A percentile compares a stretch with the other conserved stretches of the same genome.
phyloP scores from a whole-genome alignment of 2,113 vertebrate genomes.

The Stomatorhinus ivindoensis region DNA sequence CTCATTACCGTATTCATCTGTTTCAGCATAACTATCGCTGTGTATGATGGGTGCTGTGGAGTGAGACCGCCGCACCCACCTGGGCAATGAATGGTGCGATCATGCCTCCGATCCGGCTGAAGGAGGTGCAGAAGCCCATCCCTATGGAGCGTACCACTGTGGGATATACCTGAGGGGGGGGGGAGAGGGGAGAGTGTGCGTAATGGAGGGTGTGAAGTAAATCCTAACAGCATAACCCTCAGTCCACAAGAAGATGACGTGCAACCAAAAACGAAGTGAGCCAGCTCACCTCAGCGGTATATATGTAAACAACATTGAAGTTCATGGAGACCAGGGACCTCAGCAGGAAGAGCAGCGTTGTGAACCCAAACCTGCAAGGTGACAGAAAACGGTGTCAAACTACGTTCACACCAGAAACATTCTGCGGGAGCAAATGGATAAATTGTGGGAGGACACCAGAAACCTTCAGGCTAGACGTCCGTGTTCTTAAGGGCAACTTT shows the following conservation, averaged over 20 bases:
- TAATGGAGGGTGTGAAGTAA: neutral
- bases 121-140: conserved; percentile 83
- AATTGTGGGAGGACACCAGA: neutral
- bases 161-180: conserved; percentile 76
- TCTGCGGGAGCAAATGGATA: neutral
- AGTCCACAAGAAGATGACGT: neutral
- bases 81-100: conserved; percentile 85
- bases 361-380: conserved; percentile 64
- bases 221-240: neutral
- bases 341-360: conserved; percentile 77
- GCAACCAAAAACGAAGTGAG: neutral
- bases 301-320: conserved; percentile 93
- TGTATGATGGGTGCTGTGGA: neutral
- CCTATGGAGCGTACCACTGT: conserved; percentile 77
- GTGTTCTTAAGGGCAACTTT: neutral
- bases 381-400: conserved; percentile 40
- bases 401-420: conserved; percentile 22
- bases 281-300: conserved; percentile 82
- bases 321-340: conserved; percentile 84
- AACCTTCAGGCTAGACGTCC: neutral
- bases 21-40: neutral
- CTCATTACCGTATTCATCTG: neutral
- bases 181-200: neutral
- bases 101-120: conserved; percentile 89
- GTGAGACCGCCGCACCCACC: conserved; percentile 38